phyloP scores from a whole-genome alignment of 2,797 vertebrate genomes.

The Clarias fuscus region DNA sequence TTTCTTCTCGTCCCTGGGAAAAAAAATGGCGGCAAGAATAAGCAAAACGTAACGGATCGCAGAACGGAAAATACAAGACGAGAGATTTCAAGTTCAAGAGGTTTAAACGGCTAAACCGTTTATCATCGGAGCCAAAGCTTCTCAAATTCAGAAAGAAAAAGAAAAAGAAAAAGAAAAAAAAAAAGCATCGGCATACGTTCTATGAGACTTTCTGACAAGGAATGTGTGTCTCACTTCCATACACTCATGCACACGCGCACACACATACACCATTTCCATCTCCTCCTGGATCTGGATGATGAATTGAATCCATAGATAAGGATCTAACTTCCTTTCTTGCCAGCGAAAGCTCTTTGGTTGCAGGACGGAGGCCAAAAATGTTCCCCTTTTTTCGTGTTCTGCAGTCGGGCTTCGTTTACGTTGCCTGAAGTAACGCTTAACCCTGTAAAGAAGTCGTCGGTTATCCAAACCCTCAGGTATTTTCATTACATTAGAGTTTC shows the following conservation, averaged over 20 bases:
- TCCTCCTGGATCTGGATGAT: constrained; percentile 72
- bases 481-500: constrained; percentile 54
- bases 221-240: neutral
- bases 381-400: constrained; percentile 31
- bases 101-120: neutral
- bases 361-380: constrained; percentile 74
- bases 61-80: neutral
- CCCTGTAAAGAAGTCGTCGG: constrained; percentile 45
- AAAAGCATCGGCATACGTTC: neutral
- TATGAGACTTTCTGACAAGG: neutral
- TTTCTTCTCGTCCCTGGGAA: constrained; percentile 52
- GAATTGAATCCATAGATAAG: constrained; percentile 62
- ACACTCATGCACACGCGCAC: constrained; percentile 14
- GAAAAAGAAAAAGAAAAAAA: neutral
- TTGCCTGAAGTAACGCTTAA: constrained; percentile 46
- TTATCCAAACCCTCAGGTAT: constrained; percentile 48
- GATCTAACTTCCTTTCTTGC: constrained; percentile 44
- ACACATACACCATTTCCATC: constrained; percentile 53
- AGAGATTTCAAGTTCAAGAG: neutral
- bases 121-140: neutral
- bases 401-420: constrained; percentile 48
- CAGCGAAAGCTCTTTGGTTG: constrained; percentile 70
- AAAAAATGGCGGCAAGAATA: neutral
- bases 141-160: neutral
- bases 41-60: neutral